Conservation (phyloP, 2,797 vertebrate species). For the Capromys pilorides region DNA sequence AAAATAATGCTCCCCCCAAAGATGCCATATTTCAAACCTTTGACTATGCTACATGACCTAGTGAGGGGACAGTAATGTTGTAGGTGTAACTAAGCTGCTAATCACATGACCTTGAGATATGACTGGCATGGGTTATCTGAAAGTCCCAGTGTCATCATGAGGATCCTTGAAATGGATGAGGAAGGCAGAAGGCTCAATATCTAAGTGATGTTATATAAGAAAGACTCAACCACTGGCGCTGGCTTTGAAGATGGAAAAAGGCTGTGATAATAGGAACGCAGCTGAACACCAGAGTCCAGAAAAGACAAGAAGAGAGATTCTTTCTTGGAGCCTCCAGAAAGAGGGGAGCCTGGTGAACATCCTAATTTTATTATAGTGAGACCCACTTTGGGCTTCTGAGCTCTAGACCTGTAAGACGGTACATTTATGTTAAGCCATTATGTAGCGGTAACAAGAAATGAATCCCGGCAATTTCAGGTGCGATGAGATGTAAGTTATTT, state of each 20-base stretch:
- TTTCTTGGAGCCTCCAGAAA: background rate
- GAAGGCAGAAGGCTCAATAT: background rate
- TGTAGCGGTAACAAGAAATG: conserved; percentile 9
- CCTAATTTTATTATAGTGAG: background rate
- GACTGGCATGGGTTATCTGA: background rate
- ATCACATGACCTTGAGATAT: conserved; percentile 17
- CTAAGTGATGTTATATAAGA: background rate
- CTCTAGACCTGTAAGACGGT: background rate
- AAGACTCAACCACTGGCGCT: background rate
- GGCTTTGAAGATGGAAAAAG: background rate
- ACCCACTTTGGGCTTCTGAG: background rate
- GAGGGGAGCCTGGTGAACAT: background rate
- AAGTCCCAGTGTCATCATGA: background rate
- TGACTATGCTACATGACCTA: background rate
- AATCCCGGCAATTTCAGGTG: background rate
- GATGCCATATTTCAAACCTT: background rate
- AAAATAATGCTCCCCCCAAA: background rate
- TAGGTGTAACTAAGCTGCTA: conserved; percentile 6
- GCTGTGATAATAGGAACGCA: background rate
- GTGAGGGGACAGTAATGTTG: background rate
- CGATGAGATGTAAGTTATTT: background rate
- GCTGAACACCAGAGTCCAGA: background rate
- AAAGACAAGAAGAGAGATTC: background rate
- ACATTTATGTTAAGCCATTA: background rate
- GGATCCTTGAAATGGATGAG: background rate